Evolutionary conservation across 2,797 vertebrate species (phyloP).

Genomic region (Spatula clypeata): DNA sequence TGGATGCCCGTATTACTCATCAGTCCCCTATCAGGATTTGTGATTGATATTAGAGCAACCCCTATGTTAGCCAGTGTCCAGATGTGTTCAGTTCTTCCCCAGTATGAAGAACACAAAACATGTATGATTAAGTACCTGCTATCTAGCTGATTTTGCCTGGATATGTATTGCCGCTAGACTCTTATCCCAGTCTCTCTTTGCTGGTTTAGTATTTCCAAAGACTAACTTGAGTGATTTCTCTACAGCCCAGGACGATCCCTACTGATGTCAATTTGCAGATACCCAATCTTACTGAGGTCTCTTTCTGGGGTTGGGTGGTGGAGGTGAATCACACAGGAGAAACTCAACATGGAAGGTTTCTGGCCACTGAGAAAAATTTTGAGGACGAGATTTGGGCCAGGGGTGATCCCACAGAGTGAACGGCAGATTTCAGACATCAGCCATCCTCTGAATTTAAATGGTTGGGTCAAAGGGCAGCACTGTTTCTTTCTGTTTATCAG

Average conservation of each 20-base stretch:
- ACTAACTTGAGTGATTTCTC: background rate
- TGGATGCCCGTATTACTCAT: background rate
- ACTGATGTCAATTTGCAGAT: rapidly evolving
- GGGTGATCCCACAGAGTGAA: background rate
- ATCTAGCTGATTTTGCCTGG: background rate
- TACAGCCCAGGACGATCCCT: background rate
- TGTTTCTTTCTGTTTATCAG: background rate
- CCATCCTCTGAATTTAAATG: background rate
- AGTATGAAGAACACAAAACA: background rate
- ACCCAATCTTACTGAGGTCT: background rate
- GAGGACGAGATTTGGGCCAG: background rate
- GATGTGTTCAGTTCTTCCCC: background rate
- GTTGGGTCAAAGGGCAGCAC: background rate
- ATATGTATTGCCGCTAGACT: background rate
- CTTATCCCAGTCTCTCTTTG: background rate
- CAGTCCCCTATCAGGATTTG: background rate
- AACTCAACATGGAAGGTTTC: background rate
- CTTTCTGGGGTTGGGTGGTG: background rate
- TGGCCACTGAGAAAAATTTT: background rate
- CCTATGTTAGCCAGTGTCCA: background rate
- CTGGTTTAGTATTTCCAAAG: background rate
- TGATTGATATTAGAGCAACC: background rate
- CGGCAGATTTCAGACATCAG: background rate
- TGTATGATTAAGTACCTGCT: background rate
- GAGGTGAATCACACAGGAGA: background rate